Evolutionary conservation across 2,113 vertebrate species (phyloP).

Genomic region (Steatornis caripensis): DNA sequence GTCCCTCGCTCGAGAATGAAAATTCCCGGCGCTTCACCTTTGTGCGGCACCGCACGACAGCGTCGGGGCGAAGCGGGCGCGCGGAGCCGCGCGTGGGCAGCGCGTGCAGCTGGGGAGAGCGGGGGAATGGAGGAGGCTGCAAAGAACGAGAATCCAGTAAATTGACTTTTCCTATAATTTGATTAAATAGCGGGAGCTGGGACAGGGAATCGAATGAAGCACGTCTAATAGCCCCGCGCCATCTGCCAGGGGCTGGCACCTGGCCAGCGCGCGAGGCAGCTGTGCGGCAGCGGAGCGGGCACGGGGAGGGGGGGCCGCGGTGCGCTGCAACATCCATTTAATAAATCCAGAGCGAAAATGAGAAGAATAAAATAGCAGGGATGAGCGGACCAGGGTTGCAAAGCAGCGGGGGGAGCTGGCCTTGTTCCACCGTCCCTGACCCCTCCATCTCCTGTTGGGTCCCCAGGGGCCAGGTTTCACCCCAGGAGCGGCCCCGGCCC

Average conservation of each 20-base stretch:
- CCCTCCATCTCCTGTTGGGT: background rate
- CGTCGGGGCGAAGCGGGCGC: background rate
- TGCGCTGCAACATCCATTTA: background rate
- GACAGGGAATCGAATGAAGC: conserved; percentile 82
- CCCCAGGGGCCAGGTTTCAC: rapidly evolving
- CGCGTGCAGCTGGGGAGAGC: background rate
- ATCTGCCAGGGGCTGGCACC: conserved; percentile 87
- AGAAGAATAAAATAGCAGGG: background rate
- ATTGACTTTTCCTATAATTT: conserved; percentile 87
- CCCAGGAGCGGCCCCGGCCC: background rate
- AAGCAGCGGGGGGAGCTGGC: too few species aligned
- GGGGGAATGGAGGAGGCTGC: background rate
- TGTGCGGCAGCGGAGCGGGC: conserved; percentile 70
- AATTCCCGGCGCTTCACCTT: background rate
- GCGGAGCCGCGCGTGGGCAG: background rate
- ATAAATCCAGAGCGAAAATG: background rate
- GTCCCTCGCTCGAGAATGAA: background rate
- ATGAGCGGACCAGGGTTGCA: rapidly evolving
- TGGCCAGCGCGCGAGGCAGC: conserved; percentile 85
- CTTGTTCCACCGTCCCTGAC: rapidly evolving
- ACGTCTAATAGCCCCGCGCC: conserved; percentile 82
- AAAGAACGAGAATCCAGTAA: conserved; percentile 80
- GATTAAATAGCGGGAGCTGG: conserved; percentile 86
- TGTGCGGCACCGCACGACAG: rapidly evolving
- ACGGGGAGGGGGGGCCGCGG: background rate